Conservation (phyloP, 2,797 vertebrate species). For the Presbytis comata region DNA sequence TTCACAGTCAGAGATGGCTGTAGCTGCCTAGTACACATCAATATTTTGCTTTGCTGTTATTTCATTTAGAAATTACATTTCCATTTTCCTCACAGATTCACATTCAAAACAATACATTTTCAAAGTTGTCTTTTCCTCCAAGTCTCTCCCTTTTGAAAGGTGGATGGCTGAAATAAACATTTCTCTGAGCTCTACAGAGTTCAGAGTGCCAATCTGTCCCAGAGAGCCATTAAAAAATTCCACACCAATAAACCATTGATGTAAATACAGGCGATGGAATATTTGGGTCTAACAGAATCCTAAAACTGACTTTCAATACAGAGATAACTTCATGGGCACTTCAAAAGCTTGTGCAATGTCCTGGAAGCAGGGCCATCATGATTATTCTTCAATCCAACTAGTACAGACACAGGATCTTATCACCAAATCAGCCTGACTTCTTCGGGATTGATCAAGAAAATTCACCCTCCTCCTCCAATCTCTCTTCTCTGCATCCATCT, state of each 20-base stretch:
- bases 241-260: not conserved
- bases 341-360: not conserved
- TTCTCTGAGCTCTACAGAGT: not conserved
- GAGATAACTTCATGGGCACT: not conserved
- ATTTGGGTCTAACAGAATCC: not conserved
- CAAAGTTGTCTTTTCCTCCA: not conserved
- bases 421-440: not conserved
- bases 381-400: not conserved
- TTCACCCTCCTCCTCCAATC: not conserved
- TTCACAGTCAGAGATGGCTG: not conserved
- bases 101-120: not conserved
- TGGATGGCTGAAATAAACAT: not conserved
- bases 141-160: not conserved
- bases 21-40: not conserved
- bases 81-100: not conserved
- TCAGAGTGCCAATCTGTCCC: not conserved
- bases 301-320: not conserved
- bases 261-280: not conserved
- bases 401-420: not conserved
- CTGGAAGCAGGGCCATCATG: not conserved
- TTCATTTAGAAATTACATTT: slow-evolving; percentile 42
- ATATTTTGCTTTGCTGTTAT: slow-evolving; percentile 41
- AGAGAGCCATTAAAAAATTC: not conserved
- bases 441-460: not conserved
- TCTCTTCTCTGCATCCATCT: not conserved